These are phyloP conservation scores for Merodon equestris DNA, from an alignment of 2,888 invertebrate genomes.

Conservation along the genomic window DNA sequence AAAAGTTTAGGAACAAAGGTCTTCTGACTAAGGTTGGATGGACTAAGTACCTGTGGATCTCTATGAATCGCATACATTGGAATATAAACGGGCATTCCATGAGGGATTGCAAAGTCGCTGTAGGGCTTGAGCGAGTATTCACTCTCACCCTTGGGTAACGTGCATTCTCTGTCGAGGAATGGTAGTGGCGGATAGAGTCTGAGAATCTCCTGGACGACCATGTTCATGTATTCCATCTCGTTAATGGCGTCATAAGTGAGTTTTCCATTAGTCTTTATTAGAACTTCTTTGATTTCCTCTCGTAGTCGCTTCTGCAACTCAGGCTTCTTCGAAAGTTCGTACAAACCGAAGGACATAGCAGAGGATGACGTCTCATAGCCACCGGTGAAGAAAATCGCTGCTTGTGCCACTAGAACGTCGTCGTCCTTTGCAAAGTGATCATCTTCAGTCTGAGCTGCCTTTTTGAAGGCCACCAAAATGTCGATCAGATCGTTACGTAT, in stretches of 20 bases:
- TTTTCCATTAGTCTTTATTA: conserved; percentile 75
- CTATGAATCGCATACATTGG: conserved; percentile 76
- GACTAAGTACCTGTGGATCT: conserved; percentile 74
- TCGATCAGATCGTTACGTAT: conserved; percentile 80
- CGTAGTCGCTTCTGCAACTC: conserved; percentile 78
- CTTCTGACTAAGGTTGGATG: not conserved
- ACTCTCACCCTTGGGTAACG: conserved; percentile 69
- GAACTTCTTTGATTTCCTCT: conserved; percentile 77
- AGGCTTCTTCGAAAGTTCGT: conserved; percentile 77
- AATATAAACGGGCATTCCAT: conserved; percentile 75
- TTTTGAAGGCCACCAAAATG: conserved; percentile 78
- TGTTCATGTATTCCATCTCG: conserved; percentile 78
- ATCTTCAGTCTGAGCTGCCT: conserved; percentile 67
- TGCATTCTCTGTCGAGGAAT: conserved; percentile 76
- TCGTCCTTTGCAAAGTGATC: conserved; percentile 70
- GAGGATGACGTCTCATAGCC: conserved; percentile 78
- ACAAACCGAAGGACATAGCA: conserved; percentile 78
- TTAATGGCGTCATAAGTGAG: conserved; percentile 78
- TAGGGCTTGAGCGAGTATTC: conserved; percentile 74
- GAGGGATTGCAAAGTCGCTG: conserved; percentile 73
- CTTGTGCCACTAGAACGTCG: conserved; percentile 76
- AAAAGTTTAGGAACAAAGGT: not conserved
- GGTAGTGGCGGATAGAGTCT: conserved; percentile 77
- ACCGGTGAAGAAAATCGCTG: conserved; percentile 76
- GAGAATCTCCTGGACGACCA: conserved; percentile 77